Conservation (phyloP, 2,888 invertebrate species). For the Nemoura dubitans region DNA sequence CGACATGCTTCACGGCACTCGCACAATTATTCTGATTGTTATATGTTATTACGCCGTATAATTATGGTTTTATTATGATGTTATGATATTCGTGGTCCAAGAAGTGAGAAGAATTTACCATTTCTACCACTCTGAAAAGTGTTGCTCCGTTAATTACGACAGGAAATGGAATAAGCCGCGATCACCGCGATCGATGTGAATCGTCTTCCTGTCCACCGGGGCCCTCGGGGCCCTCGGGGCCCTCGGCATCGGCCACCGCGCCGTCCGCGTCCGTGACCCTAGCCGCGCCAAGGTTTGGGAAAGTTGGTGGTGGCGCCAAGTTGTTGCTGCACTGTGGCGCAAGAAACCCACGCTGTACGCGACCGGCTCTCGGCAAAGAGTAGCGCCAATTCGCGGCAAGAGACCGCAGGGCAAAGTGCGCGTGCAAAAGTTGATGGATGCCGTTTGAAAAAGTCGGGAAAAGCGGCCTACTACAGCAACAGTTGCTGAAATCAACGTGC, state of each 20-base stretch:
- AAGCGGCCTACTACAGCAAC: no score
- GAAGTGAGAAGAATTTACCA: neutral
- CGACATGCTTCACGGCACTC: neutral
- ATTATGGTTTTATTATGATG: slow-evolving; percentile 24
- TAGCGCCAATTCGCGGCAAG: neutral
- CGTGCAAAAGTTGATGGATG: neutral
- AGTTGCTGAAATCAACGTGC: no score
- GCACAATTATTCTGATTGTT: slow-evolving; percentile 20
- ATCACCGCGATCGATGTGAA: neutral
- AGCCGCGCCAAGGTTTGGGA: neutral
- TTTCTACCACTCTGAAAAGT: neutral
- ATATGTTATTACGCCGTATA: neutral
- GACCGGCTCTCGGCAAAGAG: neutral
- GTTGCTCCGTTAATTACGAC: neutral
- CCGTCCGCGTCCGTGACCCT: neutral
- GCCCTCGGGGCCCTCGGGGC: no score
- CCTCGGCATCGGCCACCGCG: no score
- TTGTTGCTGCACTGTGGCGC: slow-evolving; percentile 1
- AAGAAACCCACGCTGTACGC: neutral
- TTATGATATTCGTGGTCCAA: slow-evolving; percentile 14
- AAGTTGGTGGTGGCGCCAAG: slow-evolving; percentile 8
- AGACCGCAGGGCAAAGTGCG: neutral
- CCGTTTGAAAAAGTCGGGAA: no score
- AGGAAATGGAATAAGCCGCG: neutral
- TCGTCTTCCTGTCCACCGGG: neutral